These are phyloP conservation scores for Phaethornis superciliosus DNA, from an alignment of 2,113 vertebrate species.

Conservation along the genomic window DNA sequence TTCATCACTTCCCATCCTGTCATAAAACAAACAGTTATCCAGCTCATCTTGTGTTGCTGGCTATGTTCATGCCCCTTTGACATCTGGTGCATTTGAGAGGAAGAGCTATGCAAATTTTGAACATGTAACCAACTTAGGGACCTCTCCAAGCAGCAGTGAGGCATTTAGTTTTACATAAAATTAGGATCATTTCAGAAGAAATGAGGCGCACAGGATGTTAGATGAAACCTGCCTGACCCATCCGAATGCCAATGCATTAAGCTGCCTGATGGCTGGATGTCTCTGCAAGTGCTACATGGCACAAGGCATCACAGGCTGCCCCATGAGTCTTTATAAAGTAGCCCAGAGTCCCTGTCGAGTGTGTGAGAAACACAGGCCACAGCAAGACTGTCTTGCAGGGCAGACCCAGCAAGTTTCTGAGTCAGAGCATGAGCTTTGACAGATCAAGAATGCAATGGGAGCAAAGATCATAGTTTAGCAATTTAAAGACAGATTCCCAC, in stretches of 20 bases:
- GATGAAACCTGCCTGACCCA: neutral
- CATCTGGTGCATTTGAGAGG: constrained; percentile 7
- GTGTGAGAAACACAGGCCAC: neutral
- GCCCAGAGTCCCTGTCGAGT: neutral
- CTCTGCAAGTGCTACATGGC: fast-evolving
- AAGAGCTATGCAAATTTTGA: neutral
- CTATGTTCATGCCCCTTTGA: neutral
- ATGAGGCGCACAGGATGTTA: fast-evolving
- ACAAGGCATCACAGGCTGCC: fast-evolving
- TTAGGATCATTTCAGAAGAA: neutral
- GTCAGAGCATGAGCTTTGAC: neutral
- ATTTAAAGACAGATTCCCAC: neutral
- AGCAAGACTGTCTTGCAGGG: neutral
- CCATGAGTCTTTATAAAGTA: neutral
- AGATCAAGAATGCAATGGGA: neutral
- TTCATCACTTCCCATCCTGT: neutral
- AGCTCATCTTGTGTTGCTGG: neutral
- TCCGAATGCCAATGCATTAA: neutral
- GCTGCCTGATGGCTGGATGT: neutral
- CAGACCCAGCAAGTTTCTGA: neutral
- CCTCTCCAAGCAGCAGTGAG: neutral
- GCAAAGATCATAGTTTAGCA: fast-evolving
- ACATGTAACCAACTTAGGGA: neutral
- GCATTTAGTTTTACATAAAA: neutral
- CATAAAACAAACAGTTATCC: neutral